Evolutionary conservation across 2,797 vertebrate genomes (phyloP).

Genomic region (Knipowitschia caucasica): DNA sequence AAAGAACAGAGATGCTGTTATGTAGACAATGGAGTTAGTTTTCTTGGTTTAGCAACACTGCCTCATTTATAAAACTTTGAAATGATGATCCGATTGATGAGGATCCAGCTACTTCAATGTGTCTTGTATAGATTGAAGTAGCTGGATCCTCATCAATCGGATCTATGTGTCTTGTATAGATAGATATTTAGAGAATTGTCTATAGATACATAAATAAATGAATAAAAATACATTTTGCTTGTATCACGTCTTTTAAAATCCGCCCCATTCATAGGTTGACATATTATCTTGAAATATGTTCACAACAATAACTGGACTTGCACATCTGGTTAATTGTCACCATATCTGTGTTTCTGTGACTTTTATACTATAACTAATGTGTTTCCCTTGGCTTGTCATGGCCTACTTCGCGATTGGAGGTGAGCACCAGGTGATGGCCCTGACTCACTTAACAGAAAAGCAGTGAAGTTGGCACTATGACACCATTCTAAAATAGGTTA

Average conservation of each 20-base stretch:
- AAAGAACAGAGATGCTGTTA: slow-evolving; percentile 12
- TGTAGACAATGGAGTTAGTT: no score
- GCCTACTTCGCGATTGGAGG: slow-evolving; percentile 27
- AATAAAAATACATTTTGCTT: no score
- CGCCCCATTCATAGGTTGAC: not conserved
- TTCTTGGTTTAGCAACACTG: no score
- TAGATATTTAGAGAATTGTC: no score
- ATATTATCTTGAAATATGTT: not conserved
- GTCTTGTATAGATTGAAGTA: no score
- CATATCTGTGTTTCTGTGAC: not conserved
- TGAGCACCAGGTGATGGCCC: slow-evolving; percentile 29
- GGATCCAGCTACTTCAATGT: no score
- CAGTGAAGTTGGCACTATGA: slow-evolving; percentile 10
- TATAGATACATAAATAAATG: no score
- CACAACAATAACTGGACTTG: not conserved
- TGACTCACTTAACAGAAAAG: slow-evolving; percentile 9
- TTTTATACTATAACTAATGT: slow-evolving; percentile 1
- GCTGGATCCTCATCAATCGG: no score
- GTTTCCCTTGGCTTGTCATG: slow-evolving; percentile 4
- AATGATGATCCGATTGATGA: no score
- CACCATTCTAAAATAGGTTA: slow-evolving; percentile 22
- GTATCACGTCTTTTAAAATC: no score
- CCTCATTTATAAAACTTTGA: no score
- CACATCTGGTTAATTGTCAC: not conserved
- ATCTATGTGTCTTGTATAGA: no score